These are phyloP conservation scores for Lasioglossum pauxillum DNA, from an alignment of 2,888 invertebrate genomes.

Conservation along the genomic window DNA sequence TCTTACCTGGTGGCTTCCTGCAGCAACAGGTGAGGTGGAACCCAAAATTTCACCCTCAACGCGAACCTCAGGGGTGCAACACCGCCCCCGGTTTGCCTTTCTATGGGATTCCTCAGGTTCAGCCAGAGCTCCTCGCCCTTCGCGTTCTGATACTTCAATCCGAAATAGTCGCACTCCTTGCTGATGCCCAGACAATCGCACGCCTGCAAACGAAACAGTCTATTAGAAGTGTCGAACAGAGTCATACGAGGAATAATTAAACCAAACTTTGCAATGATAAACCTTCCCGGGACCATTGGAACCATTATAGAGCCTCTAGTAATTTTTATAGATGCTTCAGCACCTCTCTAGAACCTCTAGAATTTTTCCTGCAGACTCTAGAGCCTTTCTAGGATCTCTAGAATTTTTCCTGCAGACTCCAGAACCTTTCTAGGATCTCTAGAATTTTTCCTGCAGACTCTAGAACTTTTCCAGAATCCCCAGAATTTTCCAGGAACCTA, in stretches of 20 bases:
- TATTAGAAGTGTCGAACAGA: not conserved
- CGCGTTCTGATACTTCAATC: slow-evolving; percentile 89
- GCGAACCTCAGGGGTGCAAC: slow-evolving; percentile 88
- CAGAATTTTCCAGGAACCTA: too few relatives aligned
- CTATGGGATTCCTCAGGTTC: slow-evolving; percentile 93
- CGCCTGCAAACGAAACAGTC: slow-evolving; percentile 86
- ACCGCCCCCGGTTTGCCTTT: slow-evolving; percentile 90
- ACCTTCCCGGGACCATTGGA: fast-evolving
- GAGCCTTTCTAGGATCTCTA: too few relatives aligned
- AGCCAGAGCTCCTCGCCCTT: slow-evolving; percentile 93
- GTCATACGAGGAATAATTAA: not conserved
- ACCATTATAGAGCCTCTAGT: not conserved
- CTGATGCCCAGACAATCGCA: slow-evolving; percentile 93
- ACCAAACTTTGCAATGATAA: not conserved
- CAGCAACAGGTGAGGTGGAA: slow-evolving; percentile 93
- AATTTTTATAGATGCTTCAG: not conserved
- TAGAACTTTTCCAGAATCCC: fast-evolving
- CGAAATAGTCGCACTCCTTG: slow-evolving; percentile 95
- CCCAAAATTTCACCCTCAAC: slow-evolving; percentile 95
- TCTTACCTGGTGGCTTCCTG: slow-evolving; percentile 92
- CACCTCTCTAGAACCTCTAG: not conserved
- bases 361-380: not conserved
- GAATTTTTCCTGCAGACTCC: too few relatives aligned
- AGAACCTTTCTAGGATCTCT: too few relatives aligned
- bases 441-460: too few relatives aligned